A percentile compares a stretch with the other conserved stretches of the same genome.
These are phyloP conservation scores for Diacarnus erythraeanus DNA, from an alignment of 37 sponge, comb jelly and placozoan species.

Conservation along the genomic window DNA sequence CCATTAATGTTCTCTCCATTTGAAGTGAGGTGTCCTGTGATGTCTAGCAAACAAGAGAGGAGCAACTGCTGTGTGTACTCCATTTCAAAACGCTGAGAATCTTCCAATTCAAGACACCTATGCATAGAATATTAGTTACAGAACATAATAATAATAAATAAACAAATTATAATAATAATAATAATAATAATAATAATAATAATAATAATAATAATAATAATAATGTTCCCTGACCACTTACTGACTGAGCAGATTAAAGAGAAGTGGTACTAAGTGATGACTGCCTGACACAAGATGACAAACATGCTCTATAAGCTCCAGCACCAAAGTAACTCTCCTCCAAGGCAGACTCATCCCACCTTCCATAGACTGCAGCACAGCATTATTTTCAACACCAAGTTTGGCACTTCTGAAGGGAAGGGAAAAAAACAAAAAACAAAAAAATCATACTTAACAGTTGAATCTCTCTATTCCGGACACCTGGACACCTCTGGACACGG, in stretches of 20 bases:
- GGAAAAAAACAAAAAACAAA: too few species aligned
- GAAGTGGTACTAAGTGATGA: conserved; percentile 49
- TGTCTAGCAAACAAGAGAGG: conserved; percentile 33
- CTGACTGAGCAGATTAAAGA: conserved; percentile 56
- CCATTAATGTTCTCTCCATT: too few species aligned
- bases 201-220: too few species aligned
- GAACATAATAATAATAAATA: too few species aligned
- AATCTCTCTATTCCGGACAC: too few species aligned
- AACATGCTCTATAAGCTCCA: conserved; percentile 56
- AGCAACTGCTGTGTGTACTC: conserved; percentile 76
- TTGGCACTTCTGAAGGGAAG: too few species aligned
- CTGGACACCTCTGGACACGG: background rate
- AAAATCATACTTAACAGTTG: too few species aligned
- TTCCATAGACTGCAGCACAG: background rate
- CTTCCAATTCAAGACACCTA: conserved; percentile 51
- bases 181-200: too few species aligned
- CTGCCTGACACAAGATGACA: conserved; percentile 13
- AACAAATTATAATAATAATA: too few species aligned
- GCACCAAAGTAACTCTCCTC: conserved; percentile 50
- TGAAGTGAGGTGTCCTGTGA: conserved; percentile 35
- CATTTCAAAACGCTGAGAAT: background rate
- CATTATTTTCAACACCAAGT: too few species aligned
- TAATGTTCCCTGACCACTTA: too few species aligned
- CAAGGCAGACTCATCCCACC: conserved; percentile 30
- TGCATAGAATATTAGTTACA: background rate